These are phyloP conservation scores for Opisthograptis luteolata DNA, from an alignment of 2,888 invertebrate species.

Conservation along the genomic window DNA sequence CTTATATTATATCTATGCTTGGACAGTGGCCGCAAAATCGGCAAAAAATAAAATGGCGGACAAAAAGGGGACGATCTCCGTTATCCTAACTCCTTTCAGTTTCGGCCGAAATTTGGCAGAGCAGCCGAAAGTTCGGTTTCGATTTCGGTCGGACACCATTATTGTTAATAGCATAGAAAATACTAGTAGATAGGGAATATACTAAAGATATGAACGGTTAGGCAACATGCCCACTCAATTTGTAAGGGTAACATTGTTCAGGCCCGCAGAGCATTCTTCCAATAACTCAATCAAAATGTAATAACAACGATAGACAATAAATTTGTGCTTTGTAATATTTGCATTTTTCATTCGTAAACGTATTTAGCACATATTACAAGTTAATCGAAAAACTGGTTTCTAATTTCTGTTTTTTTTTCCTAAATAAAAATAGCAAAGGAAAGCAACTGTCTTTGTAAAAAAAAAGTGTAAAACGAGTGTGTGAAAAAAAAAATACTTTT, in stretches of 20 bases:
- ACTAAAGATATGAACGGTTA: not conserved
- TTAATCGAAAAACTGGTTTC: slow-evolving; percentile 4
- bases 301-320: slow-evolving; percentile 18
- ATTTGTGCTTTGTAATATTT: slow-evolving; percentile 17
- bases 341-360: slow-evolving; percentile 20
- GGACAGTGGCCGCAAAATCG: no score
- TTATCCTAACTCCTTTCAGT: no score
- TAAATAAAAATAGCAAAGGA: slow-evolving; percentile 25
- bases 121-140: not conserved
- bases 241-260: not conserved
- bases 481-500: slow-evolving; percentile 73
- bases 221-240: not conserved
- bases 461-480: slow-evolving; percentile 50
- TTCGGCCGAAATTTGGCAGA: not conserved
- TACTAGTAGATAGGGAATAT: not conserved
- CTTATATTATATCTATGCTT: no score
- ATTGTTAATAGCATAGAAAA: not conserved
- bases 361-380: slow-evolving; percentile 19
- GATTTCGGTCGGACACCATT: no score
- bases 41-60: no score
- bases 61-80: no score
- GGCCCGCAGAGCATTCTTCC: slow-evolving; percentile 5
- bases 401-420: slow-evolving; percentile 4
- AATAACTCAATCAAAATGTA: slow-evolving; percentile 10
- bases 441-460: slow-evolving; percentile 32